Evolutionary conservation across 2,888 invertebrate genomes (phyloP), one percentile per base, ranked within the genome.

Genomic region (Stictocephala bisonia): DNA sequence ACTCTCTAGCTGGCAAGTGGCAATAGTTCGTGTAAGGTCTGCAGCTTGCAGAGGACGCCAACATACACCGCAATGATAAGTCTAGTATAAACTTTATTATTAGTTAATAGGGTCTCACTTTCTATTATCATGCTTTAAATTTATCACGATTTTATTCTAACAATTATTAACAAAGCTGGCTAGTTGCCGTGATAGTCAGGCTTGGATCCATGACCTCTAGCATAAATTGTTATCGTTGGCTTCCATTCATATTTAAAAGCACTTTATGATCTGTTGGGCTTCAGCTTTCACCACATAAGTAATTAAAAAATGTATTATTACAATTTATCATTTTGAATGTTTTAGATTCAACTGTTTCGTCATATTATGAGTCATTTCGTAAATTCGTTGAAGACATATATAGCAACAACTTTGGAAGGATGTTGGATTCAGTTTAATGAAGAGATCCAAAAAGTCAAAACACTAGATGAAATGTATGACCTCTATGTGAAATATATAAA

Each of bases 291-390:
- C 9, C 40, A 7, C n/a, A n/a, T n/a, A n/a, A 35, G 11, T 11
- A 35, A 11, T 35, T 35, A 35, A 35, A 35, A 35, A 35, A 7
- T 35, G 7, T 35, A 11, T 35, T 7, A 35, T 35, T 35, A 35
- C 40, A n/a, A n/a, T 6, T 48, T 48, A 15, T 48, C 50, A 15
- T n/a, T 11, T n/a, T 15, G 6, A 7, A 11, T 7, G 35, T 73
- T 68, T 50, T 18, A 73, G 73, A 24, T 73, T 18, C 73, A 73
- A 29, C 22, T 73, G 11, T 70, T 53, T 26, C 56, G 73, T 2
- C 73, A 73, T 51, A 58, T 67, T 11, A 73, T 73, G 73, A 40
- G 44, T 24, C 73, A 73, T 26, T 73, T 73, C 20, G 29, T 73
- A 9, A 44, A 18, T n/a, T 22, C 69, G 1, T n/a, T 73, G 15